Evolutionary conservation across 2,797 vertebrate species (phyloP).

Genomic region (Crypturellus tataupa): DNA sequence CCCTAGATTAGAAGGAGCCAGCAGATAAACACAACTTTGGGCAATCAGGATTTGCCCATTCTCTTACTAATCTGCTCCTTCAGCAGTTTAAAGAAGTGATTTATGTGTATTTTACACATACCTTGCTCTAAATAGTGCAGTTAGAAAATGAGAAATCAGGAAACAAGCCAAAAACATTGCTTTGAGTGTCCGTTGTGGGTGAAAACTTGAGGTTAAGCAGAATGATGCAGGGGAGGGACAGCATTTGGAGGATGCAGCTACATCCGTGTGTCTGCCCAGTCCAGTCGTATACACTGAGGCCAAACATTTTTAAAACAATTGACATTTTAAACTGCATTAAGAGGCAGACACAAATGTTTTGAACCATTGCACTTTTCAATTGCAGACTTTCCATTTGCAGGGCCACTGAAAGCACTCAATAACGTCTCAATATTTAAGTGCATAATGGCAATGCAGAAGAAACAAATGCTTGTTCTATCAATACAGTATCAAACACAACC

Average conservation of each 20-base stretch:
- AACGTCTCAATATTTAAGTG: slow-evolving; percentile 64
- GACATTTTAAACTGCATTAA: slow-evolving; percentile 56
- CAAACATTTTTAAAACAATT: background rate
- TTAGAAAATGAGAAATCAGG: background rate
- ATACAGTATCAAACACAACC: slow-evolving; percentile 2
- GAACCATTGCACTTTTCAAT: background rate
- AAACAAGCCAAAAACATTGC: background rate
- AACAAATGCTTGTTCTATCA: slow-evolving; percentile 58
- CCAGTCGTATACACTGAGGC: fast-evolving
- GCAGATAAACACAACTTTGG: background rate
- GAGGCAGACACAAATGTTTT: slow-evolving; percentile 18
- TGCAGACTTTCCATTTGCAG: slow-evolving; percentile 38
- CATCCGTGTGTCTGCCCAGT: background rate
- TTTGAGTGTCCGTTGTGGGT: background rate
- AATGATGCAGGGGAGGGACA: fast-evolving
- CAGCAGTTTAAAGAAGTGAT: background rate
- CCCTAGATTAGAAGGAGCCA: background rate
- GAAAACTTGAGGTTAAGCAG: background rate
- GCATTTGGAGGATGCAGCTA: fast-evolving
- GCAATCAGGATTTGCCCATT: background rate
- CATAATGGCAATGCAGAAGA: slow-evolving; percentile 28
- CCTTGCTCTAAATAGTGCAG: fast-evolving
- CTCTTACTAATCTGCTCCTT: background rate
- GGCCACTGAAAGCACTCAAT: slow-evolving; percentile 62
- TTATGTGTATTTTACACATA: background rate